These are phyloP conservation scores for Carterocephalus palaemon DNA, from an alignment of 2,888 invertebrate genomes.

Conservation along the genomic window DNA sequence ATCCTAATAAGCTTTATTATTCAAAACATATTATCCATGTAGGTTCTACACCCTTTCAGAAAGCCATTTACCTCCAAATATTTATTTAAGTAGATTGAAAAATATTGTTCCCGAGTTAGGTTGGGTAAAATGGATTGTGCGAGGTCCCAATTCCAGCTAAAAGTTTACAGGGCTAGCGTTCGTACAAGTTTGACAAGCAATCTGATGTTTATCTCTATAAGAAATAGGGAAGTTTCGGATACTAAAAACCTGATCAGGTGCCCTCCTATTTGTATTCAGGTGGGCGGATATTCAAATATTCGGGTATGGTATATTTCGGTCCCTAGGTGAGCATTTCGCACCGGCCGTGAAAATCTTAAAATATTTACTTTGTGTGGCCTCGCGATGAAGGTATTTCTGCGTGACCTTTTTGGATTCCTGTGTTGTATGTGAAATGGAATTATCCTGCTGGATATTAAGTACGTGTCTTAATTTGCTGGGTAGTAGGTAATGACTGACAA, in stretches of 20 bases:
- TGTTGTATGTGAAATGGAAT: constrained; percentile 43
- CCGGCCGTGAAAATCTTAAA: constrained; percentile 50
- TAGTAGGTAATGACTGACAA: no score
- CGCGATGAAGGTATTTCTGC: constrained; percentile 38
- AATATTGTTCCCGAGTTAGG: constrained; percentile 4
- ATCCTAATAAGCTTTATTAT: no score
- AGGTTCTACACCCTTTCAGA: no score
- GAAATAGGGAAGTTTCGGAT: constrained; percentile 6
- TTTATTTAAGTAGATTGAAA: constrained; percentile 7
- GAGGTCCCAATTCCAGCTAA: not conserved
- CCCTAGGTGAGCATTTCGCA: constrained; percentile 29
- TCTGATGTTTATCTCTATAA: constrained; percentile 19
- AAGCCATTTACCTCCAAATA: constrained; percentile 5
- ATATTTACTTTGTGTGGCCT: constrained; percentile 50
- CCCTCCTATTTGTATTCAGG: constrained; percentile 31
- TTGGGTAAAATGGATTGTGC: not conserved
- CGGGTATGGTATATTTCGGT: constrained; percentile 26
- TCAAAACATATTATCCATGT: no score
- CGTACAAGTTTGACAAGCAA: constrained; percentile 13
- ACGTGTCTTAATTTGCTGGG: no score
- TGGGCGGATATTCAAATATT: constrained; percentile 25
- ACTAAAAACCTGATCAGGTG: constrained; percentile 15
- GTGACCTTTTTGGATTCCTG: constrained; percentile 23
- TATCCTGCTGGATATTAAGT: constrained; percentile 38
- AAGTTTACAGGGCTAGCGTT: constrained; percentile 3